Evolutionary conservation across 2,888 invertebrate species (phyloP), one percentile per base, ranked within the genome.

Genomic region (Gisinianus flammeolus): DNA sequence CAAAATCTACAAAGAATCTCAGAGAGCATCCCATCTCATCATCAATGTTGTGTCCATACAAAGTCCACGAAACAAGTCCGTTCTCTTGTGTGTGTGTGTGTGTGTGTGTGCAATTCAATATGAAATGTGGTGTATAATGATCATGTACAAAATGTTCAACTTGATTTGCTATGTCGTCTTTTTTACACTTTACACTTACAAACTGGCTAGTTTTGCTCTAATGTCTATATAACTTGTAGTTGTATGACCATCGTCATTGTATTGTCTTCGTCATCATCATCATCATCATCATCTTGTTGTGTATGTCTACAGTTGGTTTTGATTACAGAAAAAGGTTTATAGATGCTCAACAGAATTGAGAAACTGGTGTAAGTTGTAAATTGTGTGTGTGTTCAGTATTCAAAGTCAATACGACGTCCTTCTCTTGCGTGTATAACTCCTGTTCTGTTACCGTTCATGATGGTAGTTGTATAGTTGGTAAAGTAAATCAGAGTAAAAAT

Each of bases 401-500:
- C 26, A 66, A 66, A 30, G 28, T 30, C 26, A 62, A 22, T n/a
- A n/a, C 12, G 22, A 22, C 26, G 22, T 62, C 16, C 2, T 12
- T 19, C 12, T 35, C 12, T 35, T 35, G 8, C 12, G 44, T 44
- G 19, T 12, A 44, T 44, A 44, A 8, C 3, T 44, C n/a, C n/a
- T 35, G 35, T 12, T 44, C 44, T 44, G 44, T 6, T 44, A 1
- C 19, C 6, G 44, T 44, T 44, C 6, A n/a, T 44, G 44, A 16
- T 44, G 44, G 12, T 44, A 16, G 62, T 62, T 26, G 16, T 26
- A 26, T 28, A 26, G 2, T 26, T 62, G 24, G 58, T 62, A 28
- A 56, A 56, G 72, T 72, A 72, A 72, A 58, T 72, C 72, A 72
- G 58, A 72, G 72, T 72, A 72, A 72, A 72, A 70, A 70, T 70